phyloP scores from a whole-genome alignment of 2,113 vertebrate genomes.

The Tetraodon nigroviridis region DNA sequence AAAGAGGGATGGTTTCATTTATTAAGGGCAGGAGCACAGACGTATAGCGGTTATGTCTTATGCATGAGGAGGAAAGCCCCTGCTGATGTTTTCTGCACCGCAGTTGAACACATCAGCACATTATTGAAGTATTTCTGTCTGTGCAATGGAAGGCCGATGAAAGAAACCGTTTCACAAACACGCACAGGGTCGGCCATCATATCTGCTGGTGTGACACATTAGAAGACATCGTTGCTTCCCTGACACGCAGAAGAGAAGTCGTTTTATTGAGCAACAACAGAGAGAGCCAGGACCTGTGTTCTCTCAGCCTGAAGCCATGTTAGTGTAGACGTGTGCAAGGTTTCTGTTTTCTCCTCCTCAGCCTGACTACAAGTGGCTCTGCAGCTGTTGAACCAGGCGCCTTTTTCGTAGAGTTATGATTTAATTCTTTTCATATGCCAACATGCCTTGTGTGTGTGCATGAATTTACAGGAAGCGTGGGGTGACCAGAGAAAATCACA shows the following conservation, averaged over 20 bases:
- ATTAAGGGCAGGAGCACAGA: not conserved
- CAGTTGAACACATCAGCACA: conserved; percentile 39
- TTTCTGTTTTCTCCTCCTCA: conserved; percentile 45
- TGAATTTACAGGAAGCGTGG: not conserved
- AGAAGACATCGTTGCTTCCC: conserved; percentile 19
- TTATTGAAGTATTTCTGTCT: conserved; percentile 28
- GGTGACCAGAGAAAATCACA: not conserved
- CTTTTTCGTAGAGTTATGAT: conserved; percentile 54
- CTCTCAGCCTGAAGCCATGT: conserved; percentile 59
- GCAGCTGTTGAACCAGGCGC: conserved; percentile 62
- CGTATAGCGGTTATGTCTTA: not conserved
- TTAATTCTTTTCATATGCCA: conserved; percentile 9
- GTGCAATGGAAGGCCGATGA: too few species aligned
- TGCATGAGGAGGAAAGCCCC: conserved; percentile 23
- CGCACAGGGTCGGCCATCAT: conserved; percentile 4
- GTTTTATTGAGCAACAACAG: too few species aligned
- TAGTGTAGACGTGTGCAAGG: conserved; percentile 67
- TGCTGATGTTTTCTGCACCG: conserved; percentile 17
- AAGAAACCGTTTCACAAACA: conserved; percentile 6
- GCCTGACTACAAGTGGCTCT: conserved; percentile 57
- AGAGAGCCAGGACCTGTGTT: conserved; percentile 46
- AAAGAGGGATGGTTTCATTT: not conserved
- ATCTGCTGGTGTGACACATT: conserved; percentile 10
- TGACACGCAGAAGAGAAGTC: too few species aligned
- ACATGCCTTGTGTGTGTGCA: not conserved